Evolutionary conservation across 2,888 invertebrate genomes (phyloP).

Genomic region (Acrobasis repandana): DNA sequence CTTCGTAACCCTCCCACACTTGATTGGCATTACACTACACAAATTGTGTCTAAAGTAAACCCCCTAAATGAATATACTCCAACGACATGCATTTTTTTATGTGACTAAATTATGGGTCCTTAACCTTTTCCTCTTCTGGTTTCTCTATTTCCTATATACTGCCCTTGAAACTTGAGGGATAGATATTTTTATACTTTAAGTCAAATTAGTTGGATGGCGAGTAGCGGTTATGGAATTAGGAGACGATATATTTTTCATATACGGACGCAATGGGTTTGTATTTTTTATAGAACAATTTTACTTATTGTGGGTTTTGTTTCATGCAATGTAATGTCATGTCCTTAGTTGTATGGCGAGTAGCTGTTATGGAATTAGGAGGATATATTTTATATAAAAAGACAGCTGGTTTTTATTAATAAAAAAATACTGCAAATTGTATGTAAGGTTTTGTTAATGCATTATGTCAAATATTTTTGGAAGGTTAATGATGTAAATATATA

Average conservation of each 20-base stretch:
- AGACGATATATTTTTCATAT: slow-evolving; percentile 66
- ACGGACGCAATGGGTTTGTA: slow-evolving; percentile 75
- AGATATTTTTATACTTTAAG: slow-evolving; percentile 25
- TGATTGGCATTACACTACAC: slow-evolving; percentile 30
- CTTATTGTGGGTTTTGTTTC: too few relatives aligned
- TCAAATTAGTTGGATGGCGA: slow-evolving; percentile 51
- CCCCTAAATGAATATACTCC: not conserved
- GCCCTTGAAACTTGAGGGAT: slow-evolving; percentile 16
- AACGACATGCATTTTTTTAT: not conserved
- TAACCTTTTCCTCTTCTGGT: not conserved
- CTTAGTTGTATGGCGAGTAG: too few relatives aligned
- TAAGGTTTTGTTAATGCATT: too few relatives aligned
- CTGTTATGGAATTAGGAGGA: too few relatives aligned
- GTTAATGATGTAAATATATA: slow-evolving; percentile 24
- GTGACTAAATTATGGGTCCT: not conserved
- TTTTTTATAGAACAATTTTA: slow-evolving; percentile 36
- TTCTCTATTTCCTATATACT: not conserved
- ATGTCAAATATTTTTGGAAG: too few relatives aligned
- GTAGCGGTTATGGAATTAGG: slow-evolving; percentile 72
- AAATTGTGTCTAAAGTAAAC: slow-evolving; percentile 6
- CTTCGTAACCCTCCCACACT: slow-evolving; percentile 32
- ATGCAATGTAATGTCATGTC: too few relatives aligned
- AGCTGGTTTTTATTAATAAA: too few relatives aligned
- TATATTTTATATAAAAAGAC: too few relatives aligned
- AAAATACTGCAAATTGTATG: too few relatives aligned